These are phyloP conservation scores for Epizoanthus illoricatus DNA, from an alignment of 92 coral and sea anemone species.

Conservation along the genomic window DNA sequence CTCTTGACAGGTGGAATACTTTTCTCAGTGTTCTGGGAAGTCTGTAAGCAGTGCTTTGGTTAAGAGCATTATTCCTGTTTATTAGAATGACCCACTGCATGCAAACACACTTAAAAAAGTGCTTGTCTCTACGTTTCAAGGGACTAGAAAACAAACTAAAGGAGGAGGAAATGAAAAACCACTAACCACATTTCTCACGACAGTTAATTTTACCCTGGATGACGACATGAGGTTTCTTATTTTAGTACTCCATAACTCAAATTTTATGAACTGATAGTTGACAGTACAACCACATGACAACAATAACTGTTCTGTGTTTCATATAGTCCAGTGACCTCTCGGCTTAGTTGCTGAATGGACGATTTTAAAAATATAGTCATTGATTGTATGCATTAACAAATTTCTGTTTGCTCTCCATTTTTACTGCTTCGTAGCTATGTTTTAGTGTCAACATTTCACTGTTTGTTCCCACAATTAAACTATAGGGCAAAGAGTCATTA, in stretches of 20 bases:
- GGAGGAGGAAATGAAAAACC: constrained; percentile 46
- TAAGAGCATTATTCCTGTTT: constrained; percentile 40
- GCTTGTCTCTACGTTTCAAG: constrained; percentile 39
- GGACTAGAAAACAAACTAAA: constrained; percentile 42
- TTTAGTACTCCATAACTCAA: background rate
- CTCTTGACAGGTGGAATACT: constrained; percentile 20
- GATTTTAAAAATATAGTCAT: too few relatives aligned
- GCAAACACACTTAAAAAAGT: constrained; percentile 45
- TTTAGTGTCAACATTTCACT: too few relatives aligned
- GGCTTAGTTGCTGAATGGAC: too few relatives aligned
- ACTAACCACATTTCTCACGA: constrained; percentile 21
- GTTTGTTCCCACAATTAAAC: too few relatives aligned
- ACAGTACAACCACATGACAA: background rate
- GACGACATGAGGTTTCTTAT: constrained; percentile 29
- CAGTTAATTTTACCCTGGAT: constrained; percentile 42
- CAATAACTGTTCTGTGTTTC: too few relatives aligned
- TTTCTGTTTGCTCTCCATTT: too few relatives aligned
- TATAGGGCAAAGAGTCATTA: too few relatives aligned
- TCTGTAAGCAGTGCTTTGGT: constrained; percentile 25
- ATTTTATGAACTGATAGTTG: background rate
- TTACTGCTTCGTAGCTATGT: too few relatives aligned
- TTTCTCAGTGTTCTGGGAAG: constrained; percentile 50
- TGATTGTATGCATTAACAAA: too few relatives aligned
- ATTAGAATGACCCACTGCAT: constrained; percentile 51
- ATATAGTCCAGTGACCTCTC: too few relatives aligned